A percentile compares a stretch with the other conserved stretches of the same genome.
Evolutionary conservation across 2,113 vertebrate species (phyloP).

Genomic region (Bungarus multicinctus): DNA sequence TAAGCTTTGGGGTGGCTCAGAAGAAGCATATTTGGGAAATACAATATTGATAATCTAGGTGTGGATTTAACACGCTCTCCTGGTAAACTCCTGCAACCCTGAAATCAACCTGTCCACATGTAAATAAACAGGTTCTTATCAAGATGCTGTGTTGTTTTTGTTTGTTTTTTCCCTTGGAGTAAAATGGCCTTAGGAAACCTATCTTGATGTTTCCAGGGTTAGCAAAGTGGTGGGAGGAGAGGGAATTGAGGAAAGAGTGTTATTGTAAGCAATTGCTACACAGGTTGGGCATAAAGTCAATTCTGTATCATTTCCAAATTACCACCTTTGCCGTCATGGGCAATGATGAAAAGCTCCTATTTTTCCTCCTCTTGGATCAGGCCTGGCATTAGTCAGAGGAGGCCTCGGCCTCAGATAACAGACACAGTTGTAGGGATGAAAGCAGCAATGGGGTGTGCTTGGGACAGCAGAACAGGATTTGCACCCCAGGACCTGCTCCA

Average conservation of each 20-base stretch:
- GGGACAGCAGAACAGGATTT: background rate
- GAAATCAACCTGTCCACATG: background rate
- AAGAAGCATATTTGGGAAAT: background rate
- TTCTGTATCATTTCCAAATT: background rate
- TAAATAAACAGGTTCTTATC: background rate
- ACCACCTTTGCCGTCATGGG: background rate
- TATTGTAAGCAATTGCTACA: background rate
- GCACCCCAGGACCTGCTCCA: background rate
- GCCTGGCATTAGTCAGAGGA: background rate
- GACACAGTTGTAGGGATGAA: background rate
- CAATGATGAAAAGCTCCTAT: background rate
- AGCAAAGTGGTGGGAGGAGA: background rate
- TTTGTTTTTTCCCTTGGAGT: background rate
- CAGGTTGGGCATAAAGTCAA: background rate
- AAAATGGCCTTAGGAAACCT: background rate
- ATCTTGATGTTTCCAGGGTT: background rate
- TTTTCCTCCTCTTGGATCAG: background rate
- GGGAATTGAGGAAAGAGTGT: background rate
- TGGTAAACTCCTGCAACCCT: background rate
- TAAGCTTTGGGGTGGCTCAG: background rate
- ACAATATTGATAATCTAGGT: background rate
- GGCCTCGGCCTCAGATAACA: background rate
- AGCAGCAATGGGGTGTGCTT: background rate
- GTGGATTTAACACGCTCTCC: background rate
- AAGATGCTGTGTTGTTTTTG: background rate